Evolutionary conservation across 2,113 vertebrate genomes (phyloP).

Genomic region (Semicossyphus pulcher): DNA sequence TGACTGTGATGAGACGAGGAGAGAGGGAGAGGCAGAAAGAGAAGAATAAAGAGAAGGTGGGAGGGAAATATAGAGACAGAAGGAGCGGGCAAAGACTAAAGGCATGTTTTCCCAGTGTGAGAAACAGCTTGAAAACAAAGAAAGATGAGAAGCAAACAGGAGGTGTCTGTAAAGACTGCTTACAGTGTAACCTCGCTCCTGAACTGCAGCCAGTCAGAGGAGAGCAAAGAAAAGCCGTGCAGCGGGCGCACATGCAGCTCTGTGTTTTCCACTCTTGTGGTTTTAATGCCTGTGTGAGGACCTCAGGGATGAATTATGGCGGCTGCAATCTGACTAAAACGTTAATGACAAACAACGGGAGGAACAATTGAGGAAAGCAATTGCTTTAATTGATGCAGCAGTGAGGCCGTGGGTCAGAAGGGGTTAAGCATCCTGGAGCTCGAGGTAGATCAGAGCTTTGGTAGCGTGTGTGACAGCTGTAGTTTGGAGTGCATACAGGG

Average conservation of each 20-base stretch:
- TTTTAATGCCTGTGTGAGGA: conserved; percentile 10
- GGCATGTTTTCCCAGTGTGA: conserved; percentile 8
- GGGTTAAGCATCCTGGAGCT: conserved; percentile 21
- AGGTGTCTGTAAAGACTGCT: conserved; percentile 11
- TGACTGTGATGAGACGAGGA: not conserved
- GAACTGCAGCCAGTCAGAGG: not conserved
- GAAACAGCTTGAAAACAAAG: conserved; percentile 47
- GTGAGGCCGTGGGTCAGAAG: conserved; percentile 2
- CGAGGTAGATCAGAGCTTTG: conserved; percentile 3
- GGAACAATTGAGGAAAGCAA: conserved; percentile 49
- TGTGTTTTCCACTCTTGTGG: conserved; percentile 7
- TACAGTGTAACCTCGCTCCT: not conserved
- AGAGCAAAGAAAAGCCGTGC: conserved; percentile 1
- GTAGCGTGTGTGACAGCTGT: not conserved
- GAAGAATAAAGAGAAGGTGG: not conserved
- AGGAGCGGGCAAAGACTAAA: conserved; percentile 7
- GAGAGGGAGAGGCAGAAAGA: conserved; percentile 4
- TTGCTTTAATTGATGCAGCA: conserved; percentile 51
- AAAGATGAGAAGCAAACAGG: conserved; percentile 38
- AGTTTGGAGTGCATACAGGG: not conserved
- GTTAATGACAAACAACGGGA: conserved; percentile 35
- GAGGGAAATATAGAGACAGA: not conserved
- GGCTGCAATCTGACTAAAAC: conserved; percentile 53
- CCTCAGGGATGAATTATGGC: conserved; percentile 38
- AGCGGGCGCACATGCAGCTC: not conserved